Conservation (phyloP, 2,888 invertebrate genomes). For the Melanophora roralis region DNA sequence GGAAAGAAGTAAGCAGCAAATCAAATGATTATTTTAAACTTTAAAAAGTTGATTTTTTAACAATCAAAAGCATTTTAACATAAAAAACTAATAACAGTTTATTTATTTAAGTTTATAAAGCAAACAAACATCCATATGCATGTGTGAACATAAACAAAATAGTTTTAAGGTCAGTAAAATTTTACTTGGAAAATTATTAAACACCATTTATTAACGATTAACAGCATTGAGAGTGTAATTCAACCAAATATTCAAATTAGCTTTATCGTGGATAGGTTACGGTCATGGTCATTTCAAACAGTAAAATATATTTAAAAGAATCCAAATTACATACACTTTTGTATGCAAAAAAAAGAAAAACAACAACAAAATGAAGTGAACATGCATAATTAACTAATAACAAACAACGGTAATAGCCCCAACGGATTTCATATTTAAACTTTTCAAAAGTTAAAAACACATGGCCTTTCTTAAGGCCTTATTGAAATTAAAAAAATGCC, state of each 20-base stretch:
- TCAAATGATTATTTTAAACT: too few species aligned
- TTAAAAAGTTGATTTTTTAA: too few species aligned
- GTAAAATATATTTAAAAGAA: conserved; percentile 12
- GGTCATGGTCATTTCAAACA: conserved; percentile 46
- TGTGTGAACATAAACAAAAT: too few species aligned
- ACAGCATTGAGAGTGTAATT: conserved; percentile 36
- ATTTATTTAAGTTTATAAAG: conserved; percentile 31
- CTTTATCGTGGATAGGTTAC: conserved; percentile 39
- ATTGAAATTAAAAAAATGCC: too few species aligned
- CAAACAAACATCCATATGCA: neutral
- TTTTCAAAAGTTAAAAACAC: too few species aligned
- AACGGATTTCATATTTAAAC: too few species aligned
- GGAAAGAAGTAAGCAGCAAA: too few species aligned
- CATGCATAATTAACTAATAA: conserved; percentile 41
- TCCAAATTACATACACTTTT: neutral
- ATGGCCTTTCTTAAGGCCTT: too few species aligned
- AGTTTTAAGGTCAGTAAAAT: conserved; percentile 45
- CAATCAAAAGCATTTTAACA: too few species aligned
- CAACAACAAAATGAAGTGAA: neutral
- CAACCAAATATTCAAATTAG: conserved; percentile 52
- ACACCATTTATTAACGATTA: conserved; percentile 29
- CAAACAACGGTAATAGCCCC: conserved; percentile 2
- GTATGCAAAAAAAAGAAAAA: neutral
- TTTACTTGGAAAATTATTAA: conserved; percentile 40
- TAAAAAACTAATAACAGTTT: too few species aligned